Base-by-base conservation (phyloP, 2,888 invertebrate species). In the Octodonta nipae region DNA sequence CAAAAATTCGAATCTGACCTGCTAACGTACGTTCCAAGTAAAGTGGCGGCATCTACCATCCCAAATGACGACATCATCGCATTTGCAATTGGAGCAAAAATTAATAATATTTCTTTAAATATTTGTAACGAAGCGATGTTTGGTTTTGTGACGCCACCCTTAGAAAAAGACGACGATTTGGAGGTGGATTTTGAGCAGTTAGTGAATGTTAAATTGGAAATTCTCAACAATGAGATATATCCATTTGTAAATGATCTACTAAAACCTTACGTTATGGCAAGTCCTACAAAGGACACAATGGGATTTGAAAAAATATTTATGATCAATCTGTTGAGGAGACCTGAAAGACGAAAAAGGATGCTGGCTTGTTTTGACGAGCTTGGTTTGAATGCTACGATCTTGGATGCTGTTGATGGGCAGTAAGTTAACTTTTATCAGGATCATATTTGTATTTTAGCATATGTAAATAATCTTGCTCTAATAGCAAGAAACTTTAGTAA, bases 341-440 rank as follows among this genome's bases (percentile, higher is more conserved):
- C 74, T 0, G 87, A 92, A 50, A 67, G 93, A 36, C 65, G 82
- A 25, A 50, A 58, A 4, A 68, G 86, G 45, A 98, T 99, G 95
- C 59, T 74, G 33, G 54, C 66, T 20, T 76, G 79, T 37, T 83
- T 96, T 45, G 67, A 77, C 26, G 81, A 83, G 47, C 63, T 95
- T 1, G 89, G 89, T 1, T 65, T 95, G 46, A 68, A 79, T n/a
- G 81, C 73, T 1, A 75, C 75, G 32, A 55, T 73, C 32, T 61
- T 86, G n/a, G 71, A 79, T 37, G 95, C 92, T 2, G 75, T 92
- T 4, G 95, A 95, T 66, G 95, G 93, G 48, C 77, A 75, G 84
- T 84, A 64, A 67, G 73, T 65, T 15, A 6, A 8, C 31, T n/a
- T 28, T 11, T 26, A 20, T 10, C 11, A 22, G 5, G n/a, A 22